Percentiles rank a stretch among this genome's conserved stretches.
These are phyloP conservation scores for Molanna angustata DNA, from an alignment of 2,888 invertebrate species.

Conservation along the genomic window DNA sequence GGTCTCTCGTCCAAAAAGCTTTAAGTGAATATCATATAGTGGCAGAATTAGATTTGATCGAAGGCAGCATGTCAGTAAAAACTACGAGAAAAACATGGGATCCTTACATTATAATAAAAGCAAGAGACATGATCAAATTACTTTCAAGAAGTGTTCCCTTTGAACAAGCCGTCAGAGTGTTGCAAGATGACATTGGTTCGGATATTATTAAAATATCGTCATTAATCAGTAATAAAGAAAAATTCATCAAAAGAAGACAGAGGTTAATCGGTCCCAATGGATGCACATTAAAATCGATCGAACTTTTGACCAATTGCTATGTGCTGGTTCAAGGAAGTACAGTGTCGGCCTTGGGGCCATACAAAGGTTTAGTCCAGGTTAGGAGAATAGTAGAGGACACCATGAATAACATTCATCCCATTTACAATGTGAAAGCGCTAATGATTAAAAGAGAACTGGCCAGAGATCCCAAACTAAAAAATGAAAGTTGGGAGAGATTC, in stretches of 20 bases:
- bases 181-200: conserved; percentile 87
- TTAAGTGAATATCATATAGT: conserved; percentile 75
- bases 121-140: conserved; percentile 92
- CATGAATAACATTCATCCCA: conserved; percentile 98
- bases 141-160: conserved; percentile 94
- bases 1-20: conserved; percentile 90
- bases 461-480: conserved; percentile 86
- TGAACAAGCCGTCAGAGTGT: conserved; percentile 86
- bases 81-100: conserved; percentile 99
- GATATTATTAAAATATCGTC: conserved; percentile 97
- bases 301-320: conserved; percentile 93
- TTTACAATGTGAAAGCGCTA: conserved; percentile 94
- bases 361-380: conserved; percentile 84
- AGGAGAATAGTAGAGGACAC: conserved; percentile 91
- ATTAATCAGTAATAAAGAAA: conserved; percentile 84
- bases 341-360: conserved; percentile 94
- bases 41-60: conserved; percentile 88
- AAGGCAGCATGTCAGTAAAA: conserved; percentile 91
- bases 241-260: conserved; percentile 93
- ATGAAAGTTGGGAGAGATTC: conserved; percentile 96
- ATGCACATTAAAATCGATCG: conserved; percentile 96
- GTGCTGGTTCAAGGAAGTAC: conserved; percentile 97
- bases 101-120: conserved; percentile 95
- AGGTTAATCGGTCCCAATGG: conserved; percentile 96
- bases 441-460: conserved; percentile 97